A percentile compares a stretch with the other conserved stretches of the same genome.
These are phyloP conservation scores for Harmothoe impar DNA, from an alignment of 2,888 invertebrate species.

Conservation along the genomic window DNA sequence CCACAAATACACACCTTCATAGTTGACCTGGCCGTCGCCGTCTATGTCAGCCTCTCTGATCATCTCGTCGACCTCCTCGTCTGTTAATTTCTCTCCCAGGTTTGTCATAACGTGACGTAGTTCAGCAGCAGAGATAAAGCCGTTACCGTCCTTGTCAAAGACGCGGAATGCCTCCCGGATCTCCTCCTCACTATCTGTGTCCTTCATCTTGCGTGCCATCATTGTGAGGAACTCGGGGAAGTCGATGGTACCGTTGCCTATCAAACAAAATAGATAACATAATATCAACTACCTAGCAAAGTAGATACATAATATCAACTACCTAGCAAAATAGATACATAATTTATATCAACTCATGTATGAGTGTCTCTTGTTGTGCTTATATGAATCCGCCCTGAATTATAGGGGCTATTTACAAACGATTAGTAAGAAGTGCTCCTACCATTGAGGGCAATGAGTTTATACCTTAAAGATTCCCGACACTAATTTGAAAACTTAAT, in stretches of 20 bases:
- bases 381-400: too few species aligned
- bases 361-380: not conserved
- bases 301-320: not conserved
- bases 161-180: conserved; percentile 99
- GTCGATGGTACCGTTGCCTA: conserved; percentile 99
- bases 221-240: conserved; percentile 99
- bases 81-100: conserved; percentile 99
- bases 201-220: conserved; percentile 99
- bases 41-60: conserved; percentile 99
- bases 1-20: conserved; percentile 87
- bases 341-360: not conserved
- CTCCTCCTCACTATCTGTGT: conserved; percentile 99
- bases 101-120: conserved; percentile 99
- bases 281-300: not conserved
- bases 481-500: too few species aligned
- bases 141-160: conserved; percentile 99
- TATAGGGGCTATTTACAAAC: too few species aligned
- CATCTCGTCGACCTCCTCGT: conserved; percentile 99
- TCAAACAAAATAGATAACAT: not conserved
- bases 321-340: not conserved
- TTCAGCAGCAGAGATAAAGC: conserved; percentile 99
- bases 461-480: too few species aligned
- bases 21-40: conserved; percentile 99
- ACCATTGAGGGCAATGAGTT: too few species aligned
- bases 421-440: too few species aligned